Evolutionary conservation across 2,113 vertebrate genomes (phyloP), one percentile per base, ranked within the genome.

Genomic region (Petroica traversi): DNA sequence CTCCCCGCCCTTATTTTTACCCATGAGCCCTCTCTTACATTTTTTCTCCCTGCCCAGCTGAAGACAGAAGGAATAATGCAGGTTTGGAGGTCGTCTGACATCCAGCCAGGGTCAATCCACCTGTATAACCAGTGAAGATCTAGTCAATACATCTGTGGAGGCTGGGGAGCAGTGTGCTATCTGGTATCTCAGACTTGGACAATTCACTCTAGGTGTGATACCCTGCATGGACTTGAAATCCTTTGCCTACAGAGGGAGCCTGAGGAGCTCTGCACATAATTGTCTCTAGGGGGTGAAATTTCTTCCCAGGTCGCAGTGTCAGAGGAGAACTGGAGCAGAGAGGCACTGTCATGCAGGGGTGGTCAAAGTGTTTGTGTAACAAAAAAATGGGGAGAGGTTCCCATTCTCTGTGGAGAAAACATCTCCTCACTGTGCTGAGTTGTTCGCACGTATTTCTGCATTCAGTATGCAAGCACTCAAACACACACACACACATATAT

Each of bases 331-430:
- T 68, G 48, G 12, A 66, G 17, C 23, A 22, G 12, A 85, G 24
- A 4, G 8, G 0, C 12, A 24, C 24, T 41, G 41, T 14, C 19
- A 51, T 8, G 2, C 16, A 63, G 45, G 7, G 3, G 3, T 23
- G 7, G 20, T 26, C 31, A 61, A 78, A 68, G 36, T 24, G 9
- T 22, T 81, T 6, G 7, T 12, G 11, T 51, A 51, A 62, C 29
- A 75, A 75, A 75, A 69, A 73, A 57, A 26, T 6, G 3, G 12
- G 2, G 2, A 78, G 18, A 45, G 5, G 14, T 1, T 66, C 18
- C 36, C 15, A 33, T 43, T 20, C 3, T 34, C 18, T 34, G 38
- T 41, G 26, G 31, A 49, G 29, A 18, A 69, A 80, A 58, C 10
- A 24, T 57, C 9, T 43, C 31, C 41, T 45, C 11, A 8, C 6